Evolutionary conservation across 2,888 invertebrate species (phyloP), one percentile per base, ranked within the genome.

Genomic region (Drosophila tanythrix): DNA sequence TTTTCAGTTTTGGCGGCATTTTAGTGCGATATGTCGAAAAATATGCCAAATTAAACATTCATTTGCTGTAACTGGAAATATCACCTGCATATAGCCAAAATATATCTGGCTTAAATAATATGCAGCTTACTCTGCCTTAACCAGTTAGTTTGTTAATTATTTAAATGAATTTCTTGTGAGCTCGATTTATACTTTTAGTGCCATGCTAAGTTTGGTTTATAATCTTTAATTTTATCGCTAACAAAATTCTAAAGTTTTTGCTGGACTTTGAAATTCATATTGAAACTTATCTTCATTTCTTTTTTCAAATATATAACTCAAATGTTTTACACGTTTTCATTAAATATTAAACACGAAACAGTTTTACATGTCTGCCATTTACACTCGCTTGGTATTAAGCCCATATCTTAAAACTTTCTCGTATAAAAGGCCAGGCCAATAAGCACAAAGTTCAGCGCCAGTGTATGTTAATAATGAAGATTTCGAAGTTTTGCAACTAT

Each of bases 11-110:
- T 68, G 33, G 50, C 55, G 63, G 67, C 52, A 43, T 65, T 70
- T 70, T 55, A 46, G 52, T 71, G 80, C 46, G 40, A 75, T 75
- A 71, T 71, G 67, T 59, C 71, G 52, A 64, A 75, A 78, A 78
- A 80, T 71, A 68, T 80, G 81, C 72, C 76, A 80, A 76, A 59
- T 68, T 69, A 76, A 76, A 72, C 71, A 62, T 62, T 65, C 65
- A 72, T 80, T 80, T 79, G 65, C 81, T 60, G 67, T 58, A 55
- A 65, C 72, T 68, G 72, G 81, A 80, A 72, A 56, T 72, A 46
- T 25, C 57, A 11, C 59, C 57, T 65, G 59, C 50, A 35, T 33
- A 31, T 25, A 60, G 2, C 18, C 40, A 51, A 46, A 62, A 62
- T 29, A 38, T 27, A 35, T 21, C 13, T 25, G 25, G 15, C 2